phyloP scores from a whole-genome alignment of 2,888 invertebrate genomes.

The Podabrus alpinus region DNA sequence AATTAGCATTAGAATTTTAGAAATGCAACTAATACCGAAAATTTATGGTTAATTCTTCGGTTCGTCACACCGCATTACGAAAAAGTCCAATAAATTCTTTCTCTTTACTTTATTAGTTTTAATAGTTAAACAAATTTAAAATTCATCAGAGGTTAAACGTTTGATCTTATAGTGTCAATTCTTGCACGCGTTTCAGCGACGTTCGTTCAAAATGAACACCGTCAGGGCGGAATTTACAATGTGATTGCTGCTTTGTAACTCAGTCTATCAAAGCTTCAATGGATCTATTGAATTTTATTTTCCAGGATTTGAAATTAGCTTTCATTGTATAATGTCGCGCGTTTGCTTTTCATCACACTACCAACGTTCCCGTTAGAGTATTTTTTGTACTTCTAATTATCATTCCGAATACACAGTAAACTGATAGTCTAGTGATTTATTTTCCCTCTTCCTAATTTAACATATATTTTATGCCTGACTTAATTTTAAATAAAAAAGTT shows the following conservation, averaged over 20 bases:
- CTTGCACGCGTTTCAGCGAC: constrained; percentile 47
- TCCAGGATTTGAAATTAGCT: constrained; percentile 52
- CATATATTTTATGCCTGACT: constrained; percentile 17
- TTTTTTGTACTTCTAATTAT: constrained; percentile 39
- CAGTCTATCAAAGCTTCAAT: constrained; percentile 47
- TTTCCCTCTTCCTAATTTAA: constrained; percentile 27
- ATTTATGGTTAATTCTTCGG: constrained; percentile 9
- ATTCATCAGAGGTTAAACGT: constrained; percentile 30
- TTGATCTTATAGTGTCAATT: constrained; percentile 33
- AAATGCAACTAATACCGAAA: constrained; percentile 9
- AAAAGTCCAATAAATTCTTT: background rate
- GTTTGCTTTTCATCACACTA: constrained; percentile 27
- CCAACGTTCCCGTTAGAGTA: constrained; percentile 21
- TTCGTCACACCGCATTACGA: background rate
- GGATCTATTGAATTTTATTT: constrained; percentile 47
- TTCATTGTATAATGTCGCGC: constrained; percentile 46
- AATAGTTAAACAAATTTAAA: constrained; percentile 31
- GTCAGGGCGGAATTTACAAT: constrained; percentile 56
- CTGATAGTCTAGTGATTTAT: constrained; percentile 39
- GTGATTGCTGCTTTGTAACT: constrained; percentile 53
- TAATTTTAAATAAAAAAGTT: background rate
- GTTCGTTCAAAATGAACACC: constrained; percentile 50
- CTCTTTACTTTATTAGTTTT: constrained; percentile 8
- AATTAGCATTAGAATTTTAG: constrained; percentile 16
- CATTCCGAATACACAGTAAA: constrained; percentile 38